Conservation (phyloP, 2,113 vertebrate species). For the Fulica atra region DNA sequence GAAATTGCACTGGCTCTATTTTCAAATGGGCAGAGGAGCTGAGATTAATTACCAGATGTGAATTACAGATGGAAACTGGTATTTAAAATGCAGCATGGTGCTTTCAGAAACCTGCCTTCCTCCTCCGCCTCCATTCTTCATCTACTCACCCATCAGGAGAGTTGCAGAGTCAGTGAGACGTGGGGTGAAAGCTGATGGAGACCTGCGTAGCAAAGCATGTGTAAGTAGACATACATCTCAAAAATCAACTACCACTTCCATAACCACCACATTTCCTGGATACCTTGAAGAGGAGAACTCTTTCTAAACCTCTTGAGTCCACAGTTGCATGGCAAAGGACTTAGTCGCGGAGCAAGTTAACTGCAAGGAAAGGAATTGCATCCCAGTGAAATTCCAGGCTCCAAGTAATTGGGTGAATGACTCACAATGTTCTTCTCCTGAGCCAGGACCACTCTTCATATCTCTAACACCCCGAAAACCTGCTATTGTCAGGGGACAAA, state of each 20-base stretch:
- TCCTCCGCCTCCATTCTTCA: neutral
- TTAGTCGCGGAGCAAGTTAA: neutral
- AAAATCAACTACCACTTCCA: neutral
- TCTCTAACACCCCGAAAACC: neutral
- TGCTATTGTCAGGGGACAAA: neutral
- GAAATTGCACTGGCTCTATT: neutral
- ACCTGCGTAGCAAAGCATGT: rapidly evolving
- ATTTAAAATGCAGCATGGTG: neutral
- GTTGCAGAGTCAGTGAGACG: neutral
- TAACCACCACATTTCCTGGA: neutral
- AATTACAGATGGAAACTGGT: neutral
- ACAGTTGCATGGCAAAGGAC: rapidly evolving
- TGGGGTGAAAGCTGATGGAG: neutral
- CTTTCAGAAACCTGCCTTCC: neutral
- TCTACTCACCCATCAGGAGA: neutral
- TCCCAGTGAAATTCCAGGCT: neutral
- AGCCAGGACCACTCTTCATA: neutral
- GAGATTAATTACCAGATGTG: slow-evolving; percentile 5
- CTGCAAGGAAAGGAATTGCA: neutral
- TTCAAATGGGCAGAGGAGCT: neutral
- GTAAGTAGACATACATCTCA: neutral
- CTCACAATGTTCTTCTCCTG: neutral
- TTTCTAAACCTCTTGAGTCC: neutral
- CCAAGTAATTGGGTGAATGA: neutral
- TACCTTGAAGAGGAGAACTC: neutral